A percentile compares a stretch with the other conserved stretches of the same genome.
Evolutionary conservation across 2,888 invertebrate species (phyloP).

Genomic region (Kryphioiulus occultus): DNA sequence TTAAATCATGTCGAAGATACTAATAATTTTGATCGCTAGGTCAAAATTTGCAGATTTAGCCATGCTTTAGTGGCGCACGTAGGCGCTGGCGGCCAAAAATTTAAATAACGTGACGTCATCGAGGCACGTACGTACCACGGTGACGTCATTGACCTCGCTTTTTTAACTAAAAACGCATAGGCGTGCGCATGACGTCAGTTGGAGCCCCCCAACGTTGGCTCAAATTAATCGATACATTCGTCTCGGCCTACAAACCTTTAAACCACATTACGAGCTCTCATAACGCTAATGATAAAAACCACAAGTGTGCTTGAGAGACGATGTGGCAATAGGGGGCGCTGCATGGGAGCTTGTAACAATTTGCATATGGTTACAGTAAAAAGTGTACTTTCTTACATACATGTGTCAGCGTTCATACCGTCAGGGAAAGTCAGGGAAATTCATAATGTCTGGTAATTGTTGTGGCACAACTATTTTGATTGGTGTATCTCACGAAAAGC

Average conservation of each 20-base stretch:
- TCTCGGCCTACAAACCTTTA: constrained; percentile 3
- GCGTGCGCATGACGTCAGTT: background rate
- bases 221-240: background rate
- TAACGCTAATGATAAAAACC: background rate
- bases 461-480: too few species aligned
- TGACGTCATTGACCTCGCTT: background rate
- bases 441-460: too few species aligned
- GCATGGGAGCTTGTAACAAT: background rate
- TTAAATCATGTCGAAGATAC: too few species aligned
- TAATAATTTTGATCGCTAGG: too few species aligned
- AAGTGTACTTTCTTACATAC: too few species aligned
- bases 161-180: background rate
- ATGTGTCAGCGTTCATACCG: too few species aligned
- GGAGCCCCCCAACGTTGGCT: background rate
- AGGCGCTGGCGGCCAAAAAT: background rate
- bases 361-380: too few species aligned
- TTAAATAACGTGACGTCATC: background rate
- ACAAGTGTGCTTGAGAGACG: background rate
- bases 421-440: too few species aligned
- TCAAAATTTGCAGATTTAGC: too few species aligned
- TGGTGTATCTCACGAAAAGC: too few species aligned
- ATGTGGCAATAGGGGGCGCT: background rate
- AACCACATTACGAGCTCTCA: background rate
- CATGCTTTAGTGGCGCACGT: too few species aligned
- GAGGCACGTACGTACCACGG: background rate